These are phyloP conservation scores for Parascotia fuliginaria DNA, from an alignment of 2,888 invertebrate genomes.

Conservation along the genomic window DNA sequence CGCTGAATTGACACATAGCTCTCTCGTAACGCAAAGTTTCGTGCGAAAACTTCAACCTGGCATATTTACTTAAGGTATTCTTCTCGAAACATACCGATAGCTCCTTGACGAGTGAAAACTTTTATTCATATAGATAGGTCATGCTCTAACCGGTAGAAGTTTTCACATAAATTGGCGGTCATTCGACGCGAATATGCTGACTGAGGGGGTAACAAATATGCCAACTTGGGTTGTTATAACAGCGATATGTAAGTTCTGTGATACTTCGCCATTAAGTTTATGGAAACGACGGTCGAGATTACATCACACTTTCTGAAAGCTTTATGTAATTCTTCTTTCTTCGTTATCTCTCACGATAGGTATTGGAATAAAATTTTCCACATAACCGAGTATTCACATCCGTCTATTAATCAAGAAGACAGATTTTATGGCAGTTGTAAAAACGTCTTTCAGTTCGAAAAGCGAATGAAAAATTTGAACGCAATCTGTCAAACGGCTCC, in stretches of 20 bases:
- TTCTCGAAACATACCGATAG: constrained; percentile 73
- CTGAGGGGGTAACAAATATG: constrained; percentile 85
- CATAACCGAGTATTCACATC: constrained; percentile 50
- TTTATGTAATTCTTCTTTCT: constrained; percentile 79
- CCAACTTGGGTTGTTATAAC: constrained; percentile 85
- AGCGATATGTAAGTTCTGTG: constrained; percentile 85
- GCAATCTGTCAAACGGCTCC: constrained; percentile 78
- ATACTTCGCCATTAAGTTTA: constrained; percentile 85
- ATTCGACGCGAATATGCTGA: constrained; percentile 86
- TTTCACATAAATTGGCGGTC: constrained; percentile 86
- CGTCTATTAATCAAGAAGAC: constrained; percentile 71
- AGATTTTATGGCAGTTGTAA: constrained; percentile 69
- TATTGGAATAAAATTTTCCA: constrained; percentile 57
- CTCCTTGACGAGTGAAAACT: constrained; percentile 83
- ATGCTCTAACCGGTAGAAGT: constrained; percentile 80
- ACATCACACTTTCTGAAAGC: constrained; percentile 84
- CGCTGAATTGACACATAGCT: constrained; percentile 81
- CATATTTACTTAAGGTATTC: constrained; percentile 81
- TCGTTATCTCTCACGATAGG: constrained; percentile 59
- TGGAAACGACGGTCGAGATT: constrained; percentile 83
- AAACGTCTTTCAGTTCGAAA: constrained; percentile 53
- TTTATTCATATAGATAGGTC: constrained; percentile 82
- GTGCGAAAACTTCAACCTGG: constrained; percentile 80
- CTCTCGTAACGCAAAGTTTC: constrained; percentile 73
- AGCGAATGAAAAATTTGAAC: constrained; percentile 68